These are phyloP conservation scores for Drosophila obscura DNA, from an alignment of 1,140 invertebrate genomes.

Conservation along the genomic window DNA sequence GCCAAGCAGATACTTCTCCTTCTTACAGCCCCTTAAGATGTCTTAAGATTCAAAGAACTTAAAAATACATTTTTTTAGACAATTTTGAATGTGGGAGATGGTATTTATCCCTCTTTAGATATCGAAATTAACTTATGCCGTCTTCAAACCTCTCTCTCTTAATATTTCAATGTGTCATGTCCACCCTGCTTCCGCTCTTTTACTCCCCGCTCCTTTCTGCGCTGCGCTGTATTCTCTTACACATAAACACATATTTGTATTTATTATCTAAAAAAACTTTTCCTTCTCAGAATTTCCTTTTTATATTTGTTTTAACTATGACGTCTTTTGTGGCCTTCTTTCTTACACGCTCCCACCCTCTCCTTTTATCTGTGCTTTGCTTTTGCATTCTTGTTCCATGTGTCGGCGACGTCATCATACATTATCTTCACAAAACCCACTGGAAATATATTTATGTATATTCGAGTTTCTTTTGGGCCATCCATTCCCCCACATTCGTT, in stretches of 20 bases:
- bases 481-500: too few relatives aligned
- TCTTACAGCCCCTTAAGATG: too few relatives aligned
- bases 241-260: constrained; percentile 38
- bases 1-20: too few relatives aligned
- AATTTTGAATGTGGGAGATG: too few relatives aligned
- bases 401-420: constrained; percentile 33
- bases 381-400: constrained; percentile 5
- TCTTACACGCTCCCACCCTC: constrained; percentile 3
- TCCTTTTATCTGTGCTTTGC: constrained; percentile 17
- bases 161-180: not conserved
- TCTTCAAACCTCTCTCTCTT: not conserved
- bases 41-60: too few relatives aligned
- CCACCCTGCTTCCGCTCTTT: too few relatives aligned
- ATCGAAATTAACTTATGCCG: too few relatives aligned
- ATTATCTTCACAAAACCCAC: constrained; percentile 25
- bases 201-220: not conserved
- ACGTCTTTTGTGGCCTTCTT: constrained; percentile 39
- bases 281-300: constrained; percentile 7
- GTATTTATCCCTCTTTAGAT: too few relatives aligned
- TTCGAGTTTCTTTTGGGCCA: constrained; percentile 6
- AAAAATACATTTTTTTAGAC: too few relatives aligned
- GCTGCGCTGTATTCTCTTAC: not conserved
- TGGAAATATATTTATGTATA: constrained; percentile 30
- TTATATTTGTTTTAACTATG: constrained; percentile 29
- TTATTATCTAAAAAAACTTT: constrained; percentile 42